Evolutionary conservation across 2,888 invertebrate genomes (phyloP).

Genomic region (Venustoraphidia nigricollis): DNA sequence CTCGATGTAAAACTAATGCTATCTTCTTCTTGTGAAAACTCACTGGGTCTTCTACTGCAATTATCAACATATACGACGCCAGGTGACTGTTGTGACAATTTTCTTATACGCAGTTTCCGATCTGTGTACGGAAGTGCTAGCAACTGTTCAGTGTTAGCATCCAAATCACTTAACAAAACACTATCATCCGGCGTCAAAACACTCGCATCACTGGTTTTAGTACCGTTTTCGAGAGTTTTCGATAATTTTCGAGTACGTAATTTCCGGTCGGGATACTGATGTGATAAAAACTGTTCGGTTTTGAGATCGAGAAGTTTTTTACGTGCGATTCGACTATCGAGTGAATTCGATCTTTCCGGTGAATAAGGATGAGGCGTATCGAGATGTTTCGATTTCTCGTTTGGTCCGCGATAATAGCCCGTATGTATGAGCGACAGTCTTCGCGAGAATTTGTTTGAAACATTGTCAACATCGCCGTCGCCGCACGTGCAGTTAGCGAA

Average conservation of each 20-base stretch:
- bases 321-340: too few species aligned
- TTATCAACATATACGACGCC: conserved; percentile 2
- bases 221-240: background rate
- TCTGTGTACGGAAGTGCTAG: background rate
- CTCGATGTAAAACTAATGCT: too few species aligned
- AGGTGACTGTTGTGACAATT: conserved; percentile 7
- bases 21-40: background rate
- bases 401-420: background rate
- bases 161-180: too few species aligned
- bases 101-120: background rate
- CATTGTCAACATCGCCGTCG: conserved; percentile 13
- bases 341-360: too few species aligned
- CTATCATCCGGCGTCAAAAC: background rate
- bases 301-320: too few species aligned
- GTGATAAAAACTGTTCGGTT: too few species aligned
- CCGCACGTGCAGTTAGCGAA: conserved; percentile 28
- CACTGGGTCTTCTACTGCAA: background rate
- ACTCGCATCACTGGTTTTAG: background rate
- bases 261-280: too few species aligned
- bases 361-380: too few species aligned
- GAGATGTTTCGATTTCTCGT: too few species aligned
- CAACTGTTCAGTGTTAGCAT: too few species aligned
- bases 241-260: too few species aligned
- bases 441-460: background rate
- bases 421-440: background rate